Base-by-base conservation (phyloP, 2,797 vertebrate genomes). In the Melanogrammus aeglefinus region DNA sequence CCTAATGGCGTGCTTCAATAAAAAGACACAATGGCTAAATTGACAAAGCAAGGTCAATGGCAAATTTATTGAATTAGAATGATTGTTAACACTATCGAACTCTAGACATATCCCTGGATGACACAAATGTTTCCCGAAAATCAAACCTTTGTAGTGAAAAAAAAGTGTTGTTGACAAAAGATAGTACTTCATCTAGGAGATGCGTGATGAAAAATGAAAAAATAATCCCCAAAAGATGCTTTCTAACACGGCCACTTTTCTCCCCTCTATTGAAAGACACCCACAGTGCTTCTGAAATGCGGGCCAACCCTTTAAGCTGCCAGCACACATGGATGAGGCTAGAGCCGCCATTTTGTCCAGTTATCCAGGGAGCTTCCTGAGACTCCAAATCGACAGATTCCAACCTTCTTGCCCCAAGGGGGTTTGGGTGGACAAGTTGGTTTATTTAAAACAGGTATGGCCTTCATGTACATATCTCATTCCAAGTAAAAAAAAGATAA, bases 361-460 rank as follows among this genome's bases (percentile, higher is more conserved):
- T 63, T 63, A 63, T 24, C 57, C 57, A 63, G 57, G n/a, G n/a
- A 63, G 57, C 57, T 63, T 63, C n/a, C 57, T n/a, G 57, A n/a
- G 21, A 8, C n/a, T 63, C 57, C 51, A 8, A 21, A n/a, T n/a
- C 2, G 9, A 24, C 57, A n/a, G 57, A 63, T 63, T 24, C 6
- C 57, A 2, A n/a, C 57, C 21, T 24, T 63, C 57, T 8, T 6
- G 6, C n/a, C 6, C 21, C 8, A n/a, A n/a, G 57, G 21, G 21
- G 18, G 44, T 57, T 18, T 5, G 3, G 51, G 51, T 63, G 57
- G 57, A 63, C 21, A 6, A 63, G 51, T 16, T 57, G 18, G 3
- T 47, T 47, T 47, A 63, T 63, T 63, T 27, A 29, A 29, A 9
- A 31, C 66, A 9, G 4, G 31, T 31, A 10, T 33, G 29, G 29